Conservation (phyloP, 2,888 invertebrate genomes). For the Eupithecia vulgata region DNA sequence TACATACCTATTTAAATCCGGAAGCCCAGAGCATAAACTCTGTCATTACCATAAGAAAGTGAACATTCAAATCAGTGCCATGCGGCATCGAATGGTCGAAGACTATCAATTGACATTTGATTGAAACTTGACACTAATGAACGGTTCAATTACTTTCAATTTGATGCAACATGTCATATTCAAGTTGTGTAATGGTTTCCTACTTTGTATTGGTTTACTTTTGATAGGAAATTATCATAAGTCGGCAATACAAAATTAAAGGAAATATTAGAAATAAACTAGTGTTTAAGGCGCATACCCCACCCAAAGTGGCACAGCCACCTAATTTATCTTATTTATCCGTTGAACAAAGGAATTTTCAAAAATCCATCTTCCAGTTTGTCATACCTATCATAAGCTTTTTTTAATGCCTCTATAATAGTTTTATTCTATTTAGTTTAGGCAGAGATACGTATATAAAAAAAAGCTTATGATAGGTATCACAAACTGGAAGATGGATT, state of each 20-base stretch:
- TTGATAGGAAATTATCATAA: background rate
- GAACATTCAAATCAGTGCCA: slow-evolving; percentile 8
- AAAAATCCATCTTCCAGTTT: too few species aligned
- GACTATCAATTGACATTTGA: slow-evolving; percentile 26
- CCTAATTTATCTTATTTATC: too few species aligned
- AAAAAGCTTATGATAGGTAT: too few species aligned
- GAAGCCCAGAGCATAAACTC: background rate
- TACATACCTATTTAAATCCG: background rate
- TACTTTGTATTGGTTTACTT: slow-evolving; percentile 6
- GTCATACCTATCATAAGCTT: too few species aligned
- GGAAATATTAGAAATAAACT: too few species aligned
- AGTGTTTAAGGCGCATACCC: too few species aligned
- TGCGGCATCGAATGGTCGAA: background rate
- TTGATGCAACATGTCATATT: slow-evolving; percentile 7
- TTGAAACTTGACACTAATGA: slow-evolving; percentile 23
- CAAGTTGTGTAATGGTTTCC: slow-evolving; percentile 7
- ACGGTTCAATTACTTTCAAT: slow-evolving; percentile 19
- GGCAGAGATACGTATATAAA: too few species aligned
- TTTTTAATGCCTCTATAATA: too few species aligned
- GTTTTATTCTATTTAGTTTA: too few species aligned
- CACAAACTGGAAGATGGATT: too few species aligned
- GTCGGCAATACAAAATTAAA: background rate
- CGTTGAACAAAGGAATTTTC: too few species aligned
- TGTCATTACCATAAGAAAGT: background rate
- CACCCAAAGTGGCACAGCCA: too few species aligned